These are phyloP conservation scores for Myotis vivesi DNA, from an alignment of 2,797 vertebrate species.

Conservation along the genomic window DNA sequence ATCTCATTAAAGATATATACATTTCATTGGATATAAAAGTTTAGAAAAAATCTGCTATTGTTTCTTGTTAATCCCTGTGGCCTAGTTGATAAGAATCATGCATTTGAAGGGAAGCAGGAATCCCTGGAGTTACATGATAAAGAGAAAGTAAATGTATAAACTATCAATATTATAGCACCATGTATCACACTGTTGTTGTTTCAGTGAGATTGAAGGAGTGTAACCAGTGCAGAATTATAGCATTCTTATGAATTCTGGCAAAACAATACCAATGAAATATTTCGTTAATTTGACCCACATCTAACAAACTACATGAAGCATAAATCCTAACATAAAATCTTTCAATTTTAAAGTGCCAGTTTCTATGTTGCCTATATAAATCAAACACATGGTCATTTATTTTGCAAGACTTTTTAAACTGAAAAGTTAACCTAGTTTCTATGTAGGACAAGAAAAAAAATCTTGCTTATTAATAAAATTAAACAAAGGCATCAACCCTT, in stretches of 20 bases:
- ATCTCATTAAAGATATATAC: background rate
- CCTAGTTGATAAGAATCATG: background rate
- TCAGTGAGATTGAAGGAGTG: background rate
- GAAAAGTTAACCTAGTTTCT: constrained; percentile 8
- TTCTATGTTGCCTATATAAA: background rate
- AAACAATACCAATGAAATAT: constrained; percentile 38
- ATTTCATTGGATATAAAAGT: background rate
- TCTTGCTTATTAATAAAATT: constrained; percentile 59
- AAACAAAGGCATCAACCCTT: constrained; percentile 48
- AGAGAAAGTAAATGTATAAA: background rate
- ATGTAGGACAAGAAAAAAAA: constrained; percentile 42
- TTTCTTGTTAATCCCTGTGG: background rate
- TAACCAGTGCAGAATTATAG: constrained; percentile 45
- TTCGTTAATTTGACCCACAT: constrained; percentile 55
- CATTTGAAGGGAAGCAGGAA: background rate
- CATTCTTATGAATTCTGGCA: constrained; percentile 35
- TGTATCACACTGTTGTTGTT: background rate
- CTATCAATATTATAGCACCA: background rate
- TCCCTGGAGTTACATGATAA: background rate
- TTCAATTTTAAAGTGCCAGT: constrained; percentile 11
- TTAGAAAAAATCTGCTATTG: background rate
- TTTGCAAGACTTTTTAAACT: constrained; percentile 37
- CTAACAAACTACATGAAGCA: constrained; percentile 9
- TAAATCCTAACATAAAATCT: constrained; percentile 24
- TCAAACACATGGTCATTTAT: constrained; percentile 50